Conservation (phyloP, 1,140 invertebrate genomes). For the Bombus confusus region DNA sequence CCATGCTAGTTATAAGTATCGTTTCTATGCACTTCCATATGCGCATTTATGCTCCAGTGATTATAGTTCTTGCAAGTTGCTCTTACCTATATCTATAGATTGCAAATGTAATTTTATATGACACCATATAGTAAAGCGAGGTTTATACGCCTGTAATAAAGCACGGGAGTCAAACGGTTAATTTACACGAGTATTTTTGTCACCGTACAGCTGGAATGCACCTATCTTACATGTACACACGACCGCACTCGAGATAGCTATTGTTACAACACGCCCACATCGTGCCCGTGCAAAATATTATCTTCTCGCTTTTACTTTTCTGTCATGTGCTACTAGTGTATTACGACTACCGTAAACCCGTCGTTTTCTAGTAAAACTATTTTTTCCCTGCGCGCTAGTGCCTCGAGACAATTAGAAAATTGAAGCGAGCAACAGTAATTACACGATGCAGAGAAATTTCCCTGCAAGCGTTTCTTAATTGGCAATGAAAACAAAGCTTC, state of each 20-base stretch:
- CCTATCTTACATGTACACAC: neutral
- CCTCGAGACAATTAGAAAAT: slow-evolving; percentile 1
- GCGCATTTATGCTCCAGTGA: no score
- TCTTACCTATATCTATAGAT: neutral
- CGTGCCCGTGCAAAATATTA: slow-evolving; percentile 14
- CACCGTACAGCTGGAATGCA: slow-evolving; percentile 25
- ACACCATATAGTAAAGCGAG: neutral
- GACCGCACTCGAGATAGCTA: neutral
- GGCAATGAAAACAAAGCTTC: neutral
- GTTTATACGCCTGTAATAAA: neutral
- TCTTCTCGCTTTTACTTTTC: slow-evolving; percentile 25
- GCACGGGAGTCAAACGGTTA: neutral
- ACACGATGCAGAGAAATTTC: neutral
- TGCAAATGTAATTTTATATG: neutral
- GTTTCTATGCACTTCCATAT: no score
- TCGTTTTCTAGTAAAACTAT: neutral
- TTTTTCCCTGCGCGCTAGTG: neutral
- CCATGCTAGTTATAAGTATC: neutral
- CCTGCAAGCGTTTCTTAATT: neutral
- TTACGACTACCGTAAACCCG: neutral
- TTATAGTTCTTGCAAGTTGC: neutral
- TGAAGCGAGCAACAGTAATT: neutral
- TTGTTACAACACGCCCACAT: slow-evolving; percentile 45
- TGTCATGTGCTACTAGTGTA: neutral
- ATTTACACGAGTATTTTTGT: slow-evolving; percentile 13